Evolutionary conservation across 2,888 invertebrate genomes (phyloP).

Genomic region (Chaetoderma sp.): DNA sequence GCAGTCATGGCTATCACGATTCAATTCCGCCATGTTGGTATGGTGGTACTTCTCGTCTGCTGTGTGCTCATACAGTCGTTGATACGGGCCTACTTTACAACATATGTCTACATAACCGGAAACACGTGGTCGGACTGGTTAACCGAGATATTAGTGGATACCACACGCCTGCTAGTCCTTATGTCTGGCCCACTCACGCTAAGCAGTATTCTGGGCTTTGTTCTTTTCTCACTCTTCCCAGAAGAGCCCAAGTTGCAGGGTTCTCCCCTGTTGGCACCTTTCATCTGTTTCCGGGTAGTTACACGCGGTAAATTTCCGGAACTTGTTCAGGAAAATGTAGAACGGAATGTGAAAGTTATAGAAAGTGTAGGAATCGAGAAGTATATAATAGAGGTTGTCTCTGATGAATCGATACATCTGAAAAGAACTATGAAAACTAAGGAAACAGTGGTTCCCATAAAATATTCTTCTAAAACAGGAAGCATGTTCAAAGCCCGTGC

Average conservation of each 20-base stretch:
- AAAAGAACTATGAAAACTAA: background rate
- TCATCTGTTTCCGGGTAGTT: slow-evolving; percentile 47
- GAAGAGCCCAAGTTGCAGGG: slow-evolving; percentile 14
- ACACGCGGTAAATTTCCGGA: slow-evolving; percentile 43
- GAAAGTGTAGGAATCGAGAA: slow-evolving; percentile 40
- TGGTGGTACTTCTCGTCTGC: too few relatives aligned
- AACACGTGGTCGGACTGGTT: too few relatives aligned
- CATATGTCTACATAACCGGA: too few relatives aligned
- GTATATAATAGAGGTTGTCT: slow-evolving; percentile 47
- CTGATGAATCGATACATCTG: slow-evolving; percentile 35
- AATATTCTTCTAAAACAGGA: background rate
- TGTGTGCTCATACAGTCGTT: too few relatives aligned
- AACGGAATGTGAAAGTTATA: slow-evolving; percentile 29
- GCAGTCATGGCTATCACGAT: too few relatives aligned
- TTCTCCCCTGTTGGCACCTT: slow-evolving; percentile 49
- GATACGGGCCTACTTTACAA: too few relatives aligned
- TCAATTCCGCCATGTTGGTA: too few relatives aligned
- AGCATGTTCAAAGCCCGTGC: slow-evolving; percentile 6
- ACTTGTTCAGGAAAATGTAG: slow-evolving; percentile 36
- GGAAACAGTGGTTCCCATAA: background rate
- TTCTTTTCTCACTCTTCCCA: slow-evolving; percentile 37
- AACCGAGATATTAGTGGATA: too few relatives aligned
- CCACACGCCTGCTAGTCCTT: too few relatives aligned
- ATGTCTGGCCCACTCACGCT: background rate
- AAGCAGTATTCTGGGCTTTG: slow-evolving; percentile 30